A percentile compares a stretch with the other conserved stretches of the same genome.
These are phyloP conservation scores for Sciurus carolinensis DNA, from an alignment of 2,797 vertebrate genomes.

Conservation along the genomic window DNA sequence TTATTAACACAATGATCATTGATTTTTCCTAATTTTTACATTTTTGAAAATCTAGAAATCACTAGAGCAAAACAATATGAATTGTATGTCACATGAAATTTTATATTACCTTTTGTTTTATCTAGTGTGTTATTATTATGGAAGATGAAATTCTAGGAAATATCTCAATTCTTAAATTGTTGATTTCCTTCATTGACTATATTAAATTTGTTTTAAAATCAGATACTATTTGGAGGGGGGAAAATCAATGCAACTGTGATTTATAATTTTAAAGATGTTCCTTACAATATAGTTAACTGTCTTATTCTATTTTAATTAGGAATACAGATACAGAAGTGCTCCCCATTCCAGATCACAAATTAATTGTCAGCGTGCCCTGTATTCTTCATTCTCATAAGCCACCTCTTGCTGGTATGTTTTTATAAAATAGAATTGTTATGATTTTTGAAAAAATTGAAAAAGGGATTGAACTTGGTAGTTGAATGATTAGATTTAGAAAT, in stretches of 20 bases:
- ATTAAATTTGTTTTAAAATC: constrained; percentile 57
- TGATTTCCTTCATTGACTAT: constrained; percentile 47
- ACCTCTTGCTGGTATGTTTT: constrained; percentile 93
- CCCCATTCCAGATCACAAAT: constrained; percentile 91
- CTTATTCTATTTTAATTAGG: constrained; percentile 87
- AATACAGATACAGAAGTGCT: constrained; percentile 77
- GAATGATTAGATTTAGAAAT: constrained; percentile 31
- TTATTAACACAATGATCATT: not conserved
- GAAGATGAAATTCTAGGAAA: constrained; percentile 22
- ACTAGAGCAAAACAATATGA: constrained; percentile 4
- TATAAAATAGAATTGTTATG: constrained; percentile 25
- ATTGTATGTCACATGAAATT: constrained; percentile 4
- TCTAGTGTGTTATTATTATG: constrained; percentile 44
- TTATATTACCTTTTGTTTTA: constrained; percentile 55
- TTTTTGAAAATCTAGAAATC: constrained; percentile 71
- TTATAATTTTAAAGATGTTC: constrained; percentile 48
- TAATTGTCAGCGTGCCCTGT: constrained; percentile 96
- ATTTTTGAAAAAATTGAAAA: not conserved
- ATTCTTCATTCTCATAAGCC: constrained; percentile 98
- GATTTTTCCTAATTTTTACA: constrained; percentile 64
- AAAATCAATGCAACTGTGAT: not conserved
- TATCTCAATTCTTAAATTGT: constrained; percentile 50
- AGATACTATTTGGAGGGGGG: constrained; percentile 37
- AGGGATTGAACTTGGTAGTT: constrained; percentile 47
- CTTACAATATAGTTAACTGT: constrained; percentile 20